phyloP scores from a whole-genome alignment of 37 sponge, comb jelly and placozoan species.

The Cladorhizidae sp. region DNA sequence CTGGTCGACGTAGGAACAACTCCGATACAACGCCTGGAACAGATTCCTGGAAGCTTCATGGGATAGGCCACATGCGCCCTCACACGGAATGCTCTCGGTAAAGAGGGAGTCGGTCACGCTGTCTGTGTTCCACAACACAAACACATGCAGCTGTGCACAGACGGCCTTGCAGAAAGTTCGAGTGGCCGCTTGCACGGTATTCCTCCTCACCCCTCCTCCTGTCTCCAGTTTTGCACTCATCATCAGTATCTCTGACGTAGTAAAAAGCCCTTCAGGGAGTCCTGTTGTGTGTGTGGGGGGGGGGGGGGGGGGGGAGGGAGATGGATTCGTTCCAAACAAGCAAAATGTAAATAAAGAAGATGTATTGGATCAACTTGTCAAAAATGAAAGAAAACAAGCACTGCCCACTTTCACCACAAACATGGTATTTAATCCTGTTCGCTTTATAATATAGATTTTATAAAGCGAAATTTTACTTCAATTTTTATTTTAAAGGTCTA shows the following conservation, averaged over 20 bases:
- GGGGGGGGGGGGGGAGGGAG: neutral
- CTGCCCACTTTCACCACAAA: too few species aligned
- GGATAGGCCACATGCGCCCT: neutral
- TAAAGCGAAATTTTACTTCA: too few species aligned
- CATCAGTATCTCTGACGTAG: slow-evolving; percentile 59
- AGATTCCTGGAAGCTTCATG: slow-evolving; percentile 1
- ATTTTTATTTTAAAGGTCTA: too few species aligned
- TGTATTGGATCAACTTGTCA: neutral
- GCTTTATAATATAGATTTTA: too few species aligned
- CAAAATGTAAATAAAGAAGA: neutral
- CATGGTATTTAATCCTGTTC: too few species aligned
- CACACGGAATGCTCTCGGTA: neutral
- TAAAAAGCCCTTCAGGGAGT: slow-evolving; percentile 35
- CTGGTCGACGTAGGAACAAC: slow-evolving; percentile 38
- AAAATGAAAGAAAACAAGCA: too few species aligned
- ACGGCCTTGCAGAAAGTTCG: slow-evolving; percentile 47
- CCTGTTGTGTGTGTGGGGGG: slow-evolving; percentile 25
- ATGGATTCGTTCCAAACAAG: too few species aligned
- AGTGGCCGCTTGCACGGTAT: slow-evolving; percentile 34
- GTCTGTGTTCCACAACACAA: slow-evolving; percentile 58
- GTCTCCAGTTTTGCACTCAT: slow-evolving; percentile 46
- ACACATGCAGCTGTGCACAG: slow-evolving; percentile 44
- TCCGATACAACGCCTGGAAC: slow-evolving; percentile 26
- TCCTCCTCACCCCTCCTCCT: slow-evolving; percentile 18
- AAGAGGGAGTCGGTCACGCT: neutral